Evolutionary conservation across 1,140 invertebrate species (phyloP).

Genomic region (Scaptomyza graminum): DNA sequence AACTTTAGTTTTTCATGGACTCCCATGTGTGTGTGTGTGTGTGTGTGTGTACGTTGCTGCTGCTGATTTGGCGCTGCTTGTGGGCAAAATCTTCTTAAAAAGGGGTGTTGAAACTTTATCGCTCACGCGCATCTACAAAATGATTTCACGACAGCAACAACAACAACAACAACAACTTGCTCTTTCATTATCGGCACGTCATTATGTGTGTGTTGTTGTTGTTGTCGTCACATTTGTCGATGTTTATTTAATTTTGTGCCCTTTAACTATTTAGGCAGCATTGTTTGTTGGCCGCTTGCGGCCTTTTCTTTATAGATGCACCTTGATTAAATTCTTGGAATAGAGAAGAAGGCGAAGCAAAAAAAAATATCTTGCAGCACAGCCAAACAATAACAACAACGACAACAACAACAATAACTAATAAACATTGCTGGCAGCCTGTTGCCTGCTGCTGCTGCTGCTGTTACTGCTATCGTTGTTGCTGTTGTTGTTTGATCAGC

Average conservation of each 20-base stretch:
- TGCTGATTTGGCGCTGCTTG: not conserved
- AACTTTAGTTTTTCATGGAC: not conserved
- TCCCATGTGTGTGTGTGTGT: too few species aligned
- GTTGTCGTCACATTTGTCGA: constrained; percentile 50
- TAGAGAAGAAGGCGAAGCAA: constrained; percentile 43
- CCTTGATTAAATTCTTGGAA: constrained; percentile 81
- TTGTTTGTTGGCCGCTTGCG: constrained; percentile 24
- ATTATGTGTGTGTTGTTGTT: constrained; percentile 42
- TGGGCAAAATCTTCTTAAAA: constrained; percentile 11
- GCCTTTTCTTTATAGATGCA: constrained; percentile 61
- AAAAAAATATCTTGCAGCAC: not conserved
- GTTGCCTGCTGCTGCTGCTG: constrained; percentile 10
- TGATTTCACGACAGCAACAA: constrained; percentile 64
- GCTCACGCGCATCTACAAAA: constrained; percentile 73
- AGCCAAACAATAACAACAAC: constrained; percentile 3
- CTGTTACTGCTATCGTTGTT: too few species aligned
- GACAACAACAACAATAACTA: constrained; percentile 10
- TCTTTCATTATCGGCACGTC: constrained; percentile 72
- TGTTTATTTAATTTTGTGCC: constrained; percentile 71
- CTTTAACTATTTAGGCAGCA: constrained; percentile 73
- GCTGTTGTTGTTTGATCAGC: constrained; percentile 8
- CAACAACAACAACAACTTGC: constrained; percentile 48
- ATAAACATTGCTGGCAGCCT: constrained; percentile 21
- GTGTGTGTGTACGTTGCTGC: constrained; percentile 17
- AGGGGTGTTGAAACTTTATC: constrained; percentile 60